phyloP scores from a whole-genome alignment of 1,140 invertebrate species.

The Berghia stephanieae region DNA sequence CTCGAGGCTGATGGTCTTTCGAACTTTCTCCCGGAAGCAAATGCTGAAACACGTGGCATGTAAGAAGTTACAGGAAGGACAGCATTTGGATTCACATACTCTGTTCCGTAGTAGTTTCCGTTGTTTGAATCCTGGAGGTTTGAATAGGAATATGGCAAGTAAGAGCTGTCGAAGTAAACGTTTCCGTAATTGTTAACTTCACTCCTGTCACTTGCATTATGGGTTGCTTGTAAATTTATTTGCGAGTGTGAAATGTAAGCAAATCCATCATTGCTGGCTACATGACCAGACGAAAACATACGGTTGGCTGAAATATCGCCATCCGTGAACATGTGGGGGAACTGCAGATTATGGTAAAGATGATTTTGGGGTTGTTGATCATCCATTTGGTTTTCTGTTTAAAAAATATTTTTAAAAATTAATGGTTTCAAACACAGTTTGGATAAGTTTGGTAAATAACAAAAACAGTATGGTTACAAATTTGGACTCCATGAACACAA shows the following conservation, averaged over 20 bases:
- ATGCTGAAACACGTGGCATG: too few relatives aligned
- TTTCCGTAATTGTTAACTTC: background rate
- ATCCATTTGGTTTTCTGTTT: too few relatives aligned
- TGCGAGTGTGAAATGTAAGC: background rate
- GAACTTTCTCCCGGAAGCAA: too few relatives aligned
- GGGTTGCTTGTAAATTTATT: background rate
- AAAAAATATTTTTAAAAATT: too few relatives aligned
- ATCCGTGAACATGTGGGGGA: slow-evolving; percentile 4
- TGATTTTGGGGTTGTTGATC: too few relatives aligned
- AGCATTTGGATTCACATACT: slow-evolving; percentile 6
- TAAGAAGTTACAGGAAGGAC: background rate
- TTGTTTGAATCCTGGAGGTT: background rate
- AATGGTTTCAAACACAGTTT: too few relatives aligned
- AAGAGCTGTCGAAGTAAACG: background rate
- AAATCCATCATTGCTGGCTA: background rate
- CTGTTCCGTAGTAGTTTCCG: background rate
- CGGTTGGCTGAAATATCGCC: slow-evolving; percentile 11
- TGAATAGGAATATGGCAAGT: background rate
- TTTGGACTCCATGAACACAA: too few relatives aligned
- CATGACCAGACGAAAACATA: background rate
- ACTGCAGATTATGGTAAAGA: background rate
- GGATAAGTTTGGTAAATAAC: too few relatives aligned
- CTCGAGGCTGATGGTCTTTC: too few relatives aligned
- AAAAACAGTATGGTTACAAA: too few relatives aligned
- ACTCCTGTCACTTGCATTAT: background rate